These are phyloP conservation scores for Nestor notabilis DNA, from an alignment of 2,113 vertebrate species.

Conservation along the genomic window DNA sequence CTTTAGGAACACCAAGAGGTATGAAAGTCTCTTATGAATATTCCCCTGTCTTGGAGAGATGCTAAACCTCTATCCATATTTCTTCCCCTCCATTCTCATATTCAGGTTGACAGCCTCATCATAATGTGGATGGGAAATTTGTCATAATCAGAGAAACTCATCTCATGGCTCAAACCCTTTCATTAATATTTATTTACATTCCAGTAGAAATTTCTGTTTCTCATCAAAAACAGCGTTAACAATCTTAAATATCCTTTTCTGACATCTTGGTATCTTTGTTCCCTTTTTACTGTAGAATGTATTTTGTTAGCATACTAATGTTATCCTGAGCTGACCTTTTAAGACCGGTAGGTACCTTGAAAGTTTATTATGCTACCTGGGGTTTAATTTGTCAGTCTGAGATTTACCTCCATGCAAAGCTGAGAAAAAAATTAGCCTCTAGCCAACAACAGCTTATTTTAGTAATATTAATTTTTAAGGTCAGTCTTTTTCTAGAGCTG, in stretches of 20 bases:
- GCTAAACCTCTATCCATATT: background rate
- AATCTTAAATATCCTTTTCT: slow-evolving; percentile 4
- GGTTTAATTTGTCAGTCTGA: slow-evolving; percentile 19
- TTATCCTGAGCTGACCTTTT: slow-evolving; percentile 4
- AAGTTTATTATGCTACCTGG: slow-evolving; percentile 2
- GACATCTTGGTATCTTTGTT: slow-evolving; percentile 26
- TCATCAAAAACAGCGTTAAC: background rate
- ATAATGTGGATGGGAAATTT: background rate
- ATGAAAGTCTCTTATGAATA: background rate
- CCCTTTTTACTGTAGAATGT: background rate
- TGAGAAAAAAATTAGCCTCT: background rate
- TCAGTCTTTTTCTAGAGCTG: background rate
- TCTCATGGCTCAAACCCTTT: background rate
- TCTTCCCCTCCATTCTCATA: background rate
- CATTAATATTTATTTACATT: slow-evolving; percentile 53
- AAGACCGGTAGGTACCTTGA: background rate
- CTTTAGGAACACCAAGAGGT: background rate
- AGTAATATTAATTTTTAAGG: slow-evolving; percentile 42
- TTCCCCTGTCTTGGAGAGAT: background rate
- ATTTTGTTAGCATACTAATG: background rate
- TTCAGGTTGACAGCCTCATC: background rate
- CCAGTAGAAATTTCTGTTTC: slow-evolving; percentile 15
- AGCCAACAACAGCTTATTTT: background rate
- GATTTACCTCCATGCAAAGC: background rate
- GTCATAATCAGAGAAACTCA: slow-evolving; percentile 28